A percentile compares a stretch with the other conserved stretches of the same genome.
Evolutionary conservation across 1,140 invertebrate genomes (phyloP).

Genomic region (Bombus affinis): DNA sequence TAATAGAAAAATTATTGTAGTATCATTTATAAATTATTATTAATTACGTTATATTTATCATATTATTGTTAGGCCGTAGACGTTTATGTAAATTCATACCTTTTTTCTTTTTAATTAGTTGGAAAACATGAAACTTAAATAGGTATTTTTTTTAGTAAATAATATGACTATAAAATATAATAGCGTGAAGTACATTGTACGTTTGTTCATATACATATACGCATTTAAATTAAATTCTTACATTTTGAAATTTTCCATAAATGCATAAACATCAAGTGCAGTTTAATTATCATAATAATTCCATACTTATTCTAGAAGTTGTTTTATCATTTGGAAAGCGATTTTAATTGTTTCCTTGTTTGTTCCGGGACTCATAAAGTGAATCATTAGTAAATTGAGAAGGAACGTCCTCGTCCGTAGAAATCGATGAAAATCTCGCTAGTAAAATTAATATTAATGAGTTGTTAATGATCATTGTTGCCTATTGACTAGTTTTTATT

Average conservation of each 20-base stretch:
- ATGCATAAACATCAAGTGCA: not conserved
- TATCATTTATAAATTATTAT: not conserved
- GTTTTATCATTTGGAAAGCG: not conserved
- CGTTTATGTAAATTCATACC: not conserved
- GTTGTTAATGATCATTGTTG: constrained; percentile 45
- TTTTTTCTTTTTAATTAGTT: too few species aligned
- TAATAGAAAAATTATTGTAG: not conserved
- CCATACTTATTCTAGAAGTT: not conserved
- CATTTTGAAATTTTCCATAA: not conserved
- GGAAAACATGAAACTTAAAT: too few species aligned
- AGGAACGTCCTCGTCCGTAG: constrained; percentile 1
- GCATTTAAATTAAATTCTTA: too few species aligned
- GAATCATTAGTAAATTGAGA: constrained; percentile 32
- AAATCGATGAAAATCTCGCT: constrained; percentile 19
- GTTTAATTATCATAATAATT: not conserved
- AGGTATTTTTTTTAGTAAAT: too few species aligned
- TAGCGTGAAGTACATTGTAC: too few species aligned
- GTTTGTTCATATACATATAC: too few species aligned
- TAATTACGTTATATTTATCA: not conserved
- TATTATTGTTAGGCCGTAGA: too few species aligned
- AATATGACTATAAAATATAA: too few species aligned
- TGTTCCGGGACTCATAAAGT: not conserved
- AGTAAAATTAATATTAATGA: constrained; percentile 47
- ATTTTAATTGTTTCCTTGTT: constrained; percentile 9
- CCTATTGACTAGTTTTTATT: not conserved